Conservation (phyloP, 1,140 invertebrate genomes). For the Leptopilina boulardi region DNA sequence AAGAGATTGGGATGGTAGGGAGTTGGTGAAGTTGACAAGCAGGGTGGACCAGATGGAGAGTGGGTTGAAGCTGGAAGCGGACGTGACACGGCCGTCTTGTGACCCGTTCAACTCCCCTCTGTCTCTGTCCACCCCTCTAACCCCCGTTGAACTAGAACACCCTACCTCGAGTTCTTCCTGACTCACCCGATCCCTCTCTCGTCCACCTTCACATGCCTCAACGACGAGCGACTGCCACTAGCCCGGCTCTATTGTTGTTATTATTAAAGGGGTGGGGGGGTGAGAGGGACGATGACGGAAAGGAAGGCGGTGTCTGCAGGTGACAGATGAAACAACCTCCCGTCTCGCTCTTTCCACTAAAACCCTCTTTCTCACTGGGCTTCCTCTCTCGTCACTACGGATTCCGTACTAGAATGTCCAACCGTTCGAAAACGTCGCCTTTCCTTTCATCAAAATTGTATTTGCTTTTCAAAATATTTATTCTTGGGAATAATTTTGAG, state of each 20-base stretch:
- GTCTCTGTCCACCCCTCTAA: slow-evolving; percentile 51
- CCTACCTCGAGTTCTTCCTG: slow-evolving; percentile 37
- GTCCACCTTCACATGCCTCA: slow-evolving; percentile 60
- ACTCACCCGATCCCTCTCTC: slow-evolving; percentile 44
- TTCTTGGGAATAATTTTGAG: too few relatives aligned
- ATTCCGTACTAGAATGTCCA: slow-evolving; percentile 35
- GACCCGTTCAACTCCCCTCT: slow-evolving; percentile 59
- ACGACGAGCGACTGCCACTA: slow-evolving; percentile 64
- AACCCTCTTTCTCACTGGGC: slow-evolving; percentile 48
- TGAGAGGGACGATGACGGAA: slow-evolving; percentile 73
- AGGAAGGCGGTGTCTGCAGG: slow-evolving; percentile 76
- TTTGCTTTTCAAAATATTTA: background rate
- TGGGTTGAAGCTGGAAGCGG: slow-evolving; percentile 69
- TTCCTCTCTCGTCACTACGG: slow-evolving; percentile 50
- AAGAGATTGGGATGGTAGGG: slow-evolving; percentile 35
- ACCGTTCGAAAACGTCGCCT: slow-evolving; percentile 26
- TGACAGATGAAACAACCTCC: slow-evolving; percentile 74
- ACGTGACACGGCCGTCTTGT: slow-evolving; percentile 75
- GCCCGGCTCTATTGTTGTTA: slow-evolving; percentile 74
- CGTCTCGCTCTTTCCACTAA: slow-evolving; percentile 55
- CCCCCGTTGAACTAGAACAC: slow-evolving; percentile 45
- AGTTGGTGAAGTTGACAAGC: slow-evolving; percentile 62
- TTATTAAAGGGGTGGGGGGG: slow-evolving; percentile 70
- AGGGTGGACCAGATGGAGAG: slow-evolving; percentile 63
- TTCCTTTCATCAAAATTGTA: slow-evolving; percentile 34